Percentiles rank a stretch among this genome's conserved stretches.
Evolutionary conservation across 2,888 invertebrate genomes (phyloP).

Genomic region (Protula sp.): DNA sequence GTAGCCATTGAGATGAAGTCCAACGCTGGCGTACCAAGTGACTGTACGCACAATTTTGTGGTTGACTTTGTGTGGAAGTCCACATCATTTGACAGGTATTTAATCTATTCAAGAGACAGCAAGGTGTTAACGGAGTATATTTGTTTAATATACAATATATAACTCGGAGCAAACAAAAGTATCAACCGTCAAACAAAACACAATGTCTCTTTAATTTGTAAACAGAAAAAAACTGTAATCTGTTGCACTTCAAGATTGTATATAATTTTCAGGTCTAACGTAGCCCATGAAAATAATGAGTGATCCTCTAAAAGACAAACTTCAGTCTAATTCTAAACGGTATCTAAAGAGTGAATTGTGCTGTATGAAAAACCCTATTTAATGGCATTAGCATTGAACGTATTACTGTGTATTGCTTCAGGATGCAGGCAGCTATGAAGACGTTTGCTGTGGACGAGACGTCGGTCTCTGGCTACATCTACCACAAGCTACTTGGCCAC

Average conservation of each 20-base stretch:
- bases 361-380: no score
- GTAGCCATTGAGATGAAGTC: conserved; percentile 94
- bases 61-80: conserved; percentile 99
- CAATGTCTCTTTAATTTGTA: neutral
- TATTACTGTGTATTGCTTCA: no score
- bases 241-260: neutral
- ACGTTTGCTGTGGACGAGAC: conserved; percentile 95
- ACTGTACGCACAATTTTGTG: conserved; percentile 90
- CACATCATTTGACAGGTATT: conserved; percentile 84
- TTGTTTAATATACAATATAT: no score
- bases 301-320: no score
- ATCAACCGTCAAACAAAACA: no score
- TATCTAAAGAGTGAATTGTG: no score
- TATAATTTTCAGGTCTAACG: no score
- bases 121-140: neutral
- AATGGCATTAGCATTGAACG: no score
- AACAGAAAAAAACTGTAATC: neutral
- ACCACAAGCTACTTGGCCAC: conserved; percentile 84
- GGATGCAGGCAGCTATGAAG: conserved; percentile 90
- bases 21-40: conserved; percentile 84
- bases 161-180: no score
- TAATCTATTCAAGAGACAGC: no score
- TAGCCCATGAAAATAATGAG: no score
- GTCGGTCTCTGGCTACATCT: conserved; percentile 96
- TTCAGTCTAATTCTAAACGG: no score